Percentiles rank a stretch among this genome's conserved stretches.
Conservation (phyloP, 2,113 vertebrate species). For the Hyperoodon ampullatus region DNA sequence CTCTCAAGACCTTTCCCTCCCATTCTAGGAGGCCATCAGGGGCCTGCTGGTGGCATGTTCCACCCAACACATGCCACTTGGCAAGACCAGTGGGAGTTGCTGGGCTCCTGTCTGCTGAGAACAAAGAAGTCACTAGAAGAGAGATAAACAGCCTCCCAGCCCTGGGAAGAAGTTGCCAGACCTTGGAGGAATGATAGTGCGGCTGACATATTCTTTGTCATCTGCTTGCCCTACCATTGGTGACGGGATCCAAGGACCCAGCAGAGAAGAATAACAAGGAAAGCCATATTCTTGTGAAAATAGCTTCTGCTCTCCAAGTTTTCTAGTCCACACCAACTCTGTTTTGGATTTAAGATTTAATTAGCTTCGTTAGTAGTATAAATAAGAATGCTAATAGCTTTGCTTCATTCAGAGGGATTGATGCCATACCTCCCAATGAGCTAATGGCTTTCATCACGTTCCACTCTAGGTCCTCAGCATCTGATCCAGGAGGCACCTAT, state of each 20-base stretch:
- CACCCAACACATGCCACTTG: not conserved
- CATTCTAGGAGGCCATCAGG: not conserved
- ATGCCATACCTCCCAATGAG: not conserved
- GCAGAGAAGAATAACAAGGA: slow-evolving; percentile 60
- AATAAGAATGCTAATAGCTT: slow-evolving; percentile 70
- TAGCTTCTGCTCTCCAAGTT: slow-evolving; percentile 56
- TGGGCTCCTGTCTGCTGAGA: slow-evolving; percentile 24
- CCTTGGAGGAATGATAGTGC: slow-evolving; percentile 26
- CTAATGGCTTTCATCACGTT: not conserved
- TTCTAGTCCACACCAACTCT: slow-evolving; percentile 68
- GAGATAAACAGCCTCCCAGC: slow-evolving; percentile 51
- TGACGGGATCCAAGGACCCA: slow-evolving; percentile 56
- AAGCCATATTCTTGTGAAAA: slow-evolving; percentile 49
- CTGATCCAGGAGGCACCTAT: not conserved
- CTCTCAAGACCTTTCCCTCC: not conserved
- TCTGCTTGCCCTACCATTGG: slow-evolving; percentile 69
- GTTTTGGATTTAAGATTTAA: slow-evolving; percentile 66
- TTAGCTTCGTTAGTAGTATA: slow-evolving; percentile 74
- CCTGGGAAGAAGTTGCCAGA: slow-evolving; percentile 62
- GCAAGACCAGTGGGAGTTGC: not conserved
- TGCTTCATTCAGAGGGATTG: slow-evolving; percentile 45
- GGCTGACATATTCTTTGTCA: slow-evolving; percentile 76
- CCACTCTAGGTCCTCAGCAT: not conserved
- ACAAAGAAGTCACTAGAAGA: not conserved
- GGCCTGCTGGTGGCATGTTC: not conserved